Conservation (phyloP, 2,888 invertebrate species). For the Drosophila subsilvestris region DNA sequence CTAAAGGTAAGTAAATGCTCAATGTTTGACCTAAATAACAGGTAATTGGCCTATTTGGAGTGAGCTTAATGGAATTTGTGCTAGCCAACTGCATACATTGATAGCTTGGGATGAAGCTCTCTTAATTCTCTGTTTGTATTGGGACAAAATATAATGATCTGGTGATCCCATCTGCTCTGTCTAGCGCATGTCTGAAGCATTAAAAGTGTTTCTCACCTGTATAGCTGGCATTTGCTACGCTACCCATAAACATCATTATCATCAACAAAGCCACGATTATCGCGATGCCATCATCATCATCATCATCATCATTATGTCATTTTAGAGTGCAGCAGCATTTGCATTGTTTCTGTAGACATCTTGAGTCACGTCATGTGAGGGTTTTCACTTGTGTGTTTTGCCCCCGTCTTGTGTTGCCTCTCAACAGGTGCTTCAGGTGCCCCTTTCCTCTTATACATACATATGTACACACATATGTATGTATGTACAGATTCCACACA, state of each 20-base stretch:
- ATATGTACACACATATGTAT: not conserved
- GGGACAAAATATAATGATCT: not conserved
- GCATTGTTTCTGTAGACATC: conserved; percentile 57
- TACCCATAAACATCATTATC: conserved; percentile 38
- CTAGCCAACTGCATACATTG: not conserved
- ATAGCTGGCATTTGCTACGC: conserved; percentile 52
- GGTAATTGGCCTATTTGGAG: conserved; percentile 25
- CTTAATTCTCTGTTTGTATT: conserved; percentile 6
- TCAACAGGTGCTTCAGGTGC: conserved; percentile 41
- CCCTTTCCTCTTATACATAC: conserved; percentile 1
- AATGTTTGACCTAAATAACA: conserved; percentile 52
- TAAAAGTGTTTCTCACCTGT: conserved; percentile 72
- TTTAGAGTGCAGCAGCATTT: conserved; percentile 48
- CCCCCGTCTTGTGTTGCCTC: conserved; percentile 13
- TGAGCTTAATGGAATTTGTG: conserved; percentile 4
- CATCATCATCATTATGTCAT: conserved; percentile 51
- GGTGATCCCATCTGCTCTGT: conserved; percentile 14
- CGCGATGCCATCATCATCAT: conserved; percentile 24
- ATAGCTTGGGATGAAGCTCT: not conserved
- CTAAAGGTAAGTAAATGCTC: conserved; percentile 68
- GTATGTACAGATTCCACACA: conserved; percentile 2
- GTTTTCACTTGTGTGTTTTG: conserved; percentile 29
- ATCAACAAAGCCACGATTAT: conserved; percentile 26
- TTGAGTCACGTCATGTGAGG: conserved; percentile 52
- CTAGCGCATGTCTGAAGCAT: conserved; percentile 57